phyloP scores from a whole-genome alignment of 2,888 invertebrate genomes.

The Leptogaster cylindrica region DNA sequence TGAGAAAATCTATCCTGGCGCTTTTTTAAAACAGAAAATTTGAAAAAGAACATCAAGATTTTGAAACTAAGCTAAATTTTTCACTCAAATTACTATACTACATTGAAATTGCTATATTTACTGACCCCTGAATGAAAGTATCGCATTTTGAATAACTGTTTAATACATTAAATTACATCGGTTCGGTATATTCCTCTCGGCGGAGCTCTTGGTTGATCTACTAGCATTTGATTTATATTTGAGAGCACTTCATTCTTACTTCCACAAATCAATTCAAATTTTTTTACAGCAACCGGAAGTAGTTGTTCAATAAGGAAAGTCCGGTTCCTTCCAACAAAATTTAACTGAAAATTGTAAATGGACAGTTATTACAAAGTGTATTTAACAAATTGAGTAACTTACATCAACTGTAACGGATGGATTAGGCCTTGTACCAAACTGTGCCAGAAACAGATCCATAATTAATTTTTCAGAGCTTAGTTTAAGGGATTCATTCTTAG shows the following conservation, averaged over 20 bases:
- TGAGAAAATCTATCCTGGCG: too few species aligned
- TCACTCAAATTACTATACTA: too few species aligned
- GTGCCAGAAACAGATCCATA: constrained; percentile 57
- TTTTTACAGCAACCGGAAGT: constrained; percentile 57
- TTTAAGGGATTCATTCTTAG: constrained; percentile 58
- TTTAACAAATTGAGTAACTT: too few species aligned
- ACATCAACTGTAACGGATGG: constrained; percentile 58
- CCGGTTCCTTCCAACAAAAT: constrained; percentile 61
- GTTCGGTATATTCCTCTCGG: constrained; percentile 61
- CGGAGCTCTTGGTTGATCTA: constrained; percentile 57
- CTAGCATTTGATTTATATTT: constrained; percentile 53
- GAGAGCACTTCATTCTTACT: constrained; percentile 54
- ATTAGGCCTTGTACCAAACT: constrained; percentile 58
- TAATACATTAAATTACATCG: constrained; percentile 60
- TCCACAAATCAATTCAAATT: constrained; percentile 57
- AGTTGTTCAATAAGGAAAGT: constrained; percentile 57
- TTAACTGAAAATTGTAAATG: constrained; percentile 53
- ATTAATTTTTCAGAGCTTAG: constrained; percentile 56
- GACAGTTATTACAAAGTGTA: constrained; percentile 14
- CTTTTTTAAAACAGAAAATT: too few species aligned
- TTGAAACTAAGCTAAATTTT: too few species aligned
- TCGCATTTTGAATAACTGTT: too few species aligned
- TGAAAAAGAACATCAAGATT: too few species aligned
- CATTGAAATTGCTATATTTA: too few species aligned
- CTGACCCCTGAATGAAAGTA: too few species aligned